Percentiles rank a stretch among this genome's conserved stretches.
Conservation (phyloP, 53 echinoderm and acorn worm genomes). For the Pentamera pediparva region DNA sequence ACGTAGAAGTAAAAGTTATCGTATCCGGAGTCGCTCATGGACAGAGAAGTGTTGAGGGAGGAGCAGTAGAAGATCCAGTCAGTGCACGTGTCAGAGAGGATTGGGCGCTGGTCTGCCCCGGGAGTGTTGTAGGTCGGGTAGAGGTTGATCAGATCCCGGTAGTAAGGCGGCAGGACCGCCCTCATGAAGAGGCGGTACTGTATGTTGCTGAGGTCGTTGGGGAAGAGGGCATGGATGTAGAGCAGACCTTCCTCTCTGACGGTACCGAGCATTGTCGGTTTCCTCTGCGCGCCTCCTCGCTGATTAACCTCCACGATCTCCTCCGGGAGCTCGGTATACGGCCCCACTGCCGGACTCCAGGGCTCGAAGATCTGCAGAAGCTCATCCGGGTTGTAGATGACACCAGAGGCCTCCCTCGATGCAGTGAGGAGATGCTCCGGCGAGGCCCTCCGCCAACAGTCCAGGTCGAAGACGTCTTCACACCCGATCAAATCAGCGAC, state of each 20-base stretch:
- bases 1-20: slow-evolving; percentile 18
- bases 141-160: slow-evolving; percentile 9
- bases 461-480: slow-evolving; percentile 8
- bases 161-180: slow-evolving; percentile 8
- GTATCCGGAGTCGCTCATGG: slow-evolving; percentile 6
- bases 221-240: slow-evolving; percentile 2
- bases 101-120: slow-evolving; percentile 23
- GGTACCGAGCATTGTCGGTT: slow-evolving; percentile 40
- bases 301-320: slow-evolving; percentile 6
- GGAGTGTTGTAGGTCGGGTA: not conserved
- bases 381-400: slow-evolving; percentile 18
- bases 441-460: slow-evolving; percentile 2
- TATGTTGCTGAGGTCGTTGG: slow-evolving; percentile 11
- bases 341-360: slow-evolving; percentile 33
- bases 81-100: slow-evolving; percentile 18
- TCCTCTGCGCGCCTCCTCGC: slow-evolving; percentile 21
- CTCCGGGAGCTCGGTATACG: slow-evolving; percentile 1
- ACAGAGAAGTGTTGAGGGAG: not conserved
- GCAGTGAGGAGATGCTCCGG: slow-evolving; percentile 18
- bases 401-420: not conserved
- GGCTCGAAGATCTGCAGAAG: slow-evolving; percentile 31
- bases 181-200: slow-evolving; percentile 2
- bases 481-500: slow-evolving; percentile 17
- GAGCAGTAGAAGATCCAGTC: slow-evolving; percentile 30
- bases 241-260: slow-evolving; percentile 15